These are phyloP conservation scores for Dascyllus trimaculatus DNA, from an alignment of 2,113 vertebrate genomes.

Conservation along the genomic window DNA sequence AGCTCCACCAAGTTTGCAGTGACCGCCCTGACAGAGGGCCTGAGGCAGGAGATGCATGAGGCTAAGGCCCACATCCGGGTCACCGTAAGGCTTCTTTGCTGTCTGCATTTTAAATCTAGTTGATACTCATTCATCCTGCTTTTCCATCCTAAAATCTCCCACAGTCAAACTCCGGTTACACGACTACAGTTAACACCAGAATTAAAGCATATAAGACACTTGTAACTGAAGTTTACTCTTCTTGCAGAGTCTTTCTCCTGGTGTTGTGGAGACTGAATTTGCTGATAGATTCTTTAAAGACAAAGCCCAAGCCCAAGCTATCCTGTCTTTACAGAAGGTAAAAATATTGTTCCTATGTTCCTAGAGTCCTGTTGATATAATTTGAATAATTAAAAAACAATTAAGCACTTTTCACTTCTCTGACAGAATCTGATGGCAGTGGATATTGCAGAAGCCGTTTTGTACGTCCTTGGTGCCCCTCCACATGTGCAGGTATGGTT, in stretches of 20 bases:
- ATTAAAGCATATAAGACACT: no score
- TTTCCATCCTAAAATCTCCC: no score
- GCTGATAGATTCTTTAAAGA: neutral
- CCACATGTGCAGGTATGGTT: slow-evolving; percentile 59
- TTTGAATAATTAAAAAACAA: neutral
- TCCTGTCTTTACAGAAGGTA: slow-evolving; percentile 40
- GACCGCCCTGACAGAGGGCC: slow-evolving; percentile 89
- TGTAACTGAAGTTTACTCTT: neutral
- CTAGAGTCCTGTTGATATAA: neutral
- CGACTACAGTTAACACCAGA: no score
- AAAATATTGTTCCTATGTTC: neutral
- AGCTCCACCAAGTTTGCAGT: slow-evolving; percentile 90
- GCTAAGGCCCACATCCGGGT: slow-evolving; percentile 90
- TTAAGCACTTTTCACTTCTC: neutral
- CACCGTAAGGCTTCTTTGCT: slow-evolving; percentile 83
- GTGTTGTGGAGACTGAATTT: slow-evolving; percentile 66
- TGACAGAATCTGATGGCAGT: slow-evolving; percentile 50
- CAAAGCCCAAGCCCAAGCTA: neutral
- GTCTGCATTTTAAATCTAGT: neutral
- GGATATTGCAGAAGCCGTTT: slow-evolving; percentile 52
- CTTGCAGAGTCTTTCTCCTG: slow-evolving; percentile 64
- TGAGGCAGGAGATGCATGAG: slow-evolving; percentile 90
- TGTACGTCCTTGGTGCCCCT: slow-evolving; percentile 55
- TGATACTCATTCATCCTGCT: no score
- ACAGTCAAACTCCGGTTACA: no score